Base-by-base conservation (phyloP, 2,888 invertebrate genomes). In the Eilema depressum region DNA sequence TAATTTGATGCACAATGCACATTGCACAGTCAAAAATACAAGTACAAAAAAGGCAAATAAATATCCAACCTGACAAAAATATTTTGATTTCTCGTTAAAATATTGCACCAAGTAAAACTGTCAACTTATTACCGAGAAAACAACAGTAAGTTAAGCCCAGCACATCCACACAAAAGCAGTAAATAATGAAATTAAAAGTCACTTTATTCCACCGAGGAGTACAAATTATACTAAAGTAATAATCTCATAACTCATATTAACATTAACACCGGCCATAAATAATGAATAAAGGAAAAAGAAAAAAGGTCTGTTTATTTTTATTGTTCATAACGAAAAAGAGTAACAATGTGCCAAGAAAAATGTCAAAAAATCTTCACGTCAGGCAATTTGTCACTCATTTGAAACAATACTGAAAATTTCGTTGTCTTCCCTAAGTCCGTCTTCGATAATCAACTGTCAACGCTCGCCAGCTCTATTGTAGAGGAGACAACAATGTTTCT, bases 381-480 rank as follows among this genome's bases (percentile, higher is more conserved):
- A 74, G 85, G 86, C 83, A 89, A 93, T 94, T 94, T 93, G 91
- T 94, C 94, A 91, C 84, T 91, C 91, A 88, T 86, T 91, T 85
- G 80, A 76, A 79, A 88, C 86, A 87, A 84, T 83, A 83, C 83
- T 86, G 86, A 85, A 89, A 90, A 88, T 89, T 87, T 88, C 86
- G 88, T 88, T 90, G 90, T 90, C 87, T 87, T 84, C 85, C 81
- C 83, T 85, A 83, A 85, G 82, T 74, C 84, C 85, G 87, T 87
- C 86, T 83, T 87, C 87, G 87, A 89, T 90, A 90, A 90, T 90
- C 88, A 88, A 85, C 91, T 92, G 93, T 94, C 93, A 92, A 88
- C 93, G 88, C 86, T 80, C 80, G 83, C 85, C 57, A 87, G 74
- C 83, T 81, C 91, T 88, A 93, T 93, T 93, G 93, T 94, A 91